These are phyloP conservation scores for Psilopogon haemacephalus DNA, from an alignment of 2,113 vertebrate genomes.

Conservation along the genomic window DNA sequence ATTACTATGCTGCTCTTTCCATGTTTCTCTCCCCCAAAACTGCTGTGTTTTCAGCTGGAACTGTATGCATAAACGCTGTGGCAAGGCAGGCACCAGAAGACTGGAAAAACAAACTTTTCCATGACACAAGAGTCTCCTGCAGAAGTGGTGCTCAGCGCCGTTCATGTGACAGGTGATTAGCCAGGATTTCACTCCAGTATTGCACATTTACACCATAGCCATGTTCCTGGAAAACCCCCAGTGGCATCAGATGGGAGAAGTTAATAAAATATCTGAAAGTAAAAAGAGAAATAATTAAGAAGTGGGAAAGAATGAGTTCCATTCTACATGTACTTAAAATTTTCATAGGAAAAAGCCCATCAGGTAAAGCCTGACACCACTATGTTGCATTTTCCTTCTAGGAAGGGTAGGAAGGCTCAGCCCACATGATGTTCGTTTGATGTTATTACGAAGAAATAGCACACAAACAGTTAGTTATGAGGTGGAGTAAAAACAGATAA, in stretches of 20 bases:
- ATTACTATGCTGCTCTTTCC: background rate
- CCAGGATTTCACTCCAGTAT: background rate
- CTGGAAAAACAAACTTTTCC: background rate
- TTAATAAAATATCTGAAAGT: background rate
- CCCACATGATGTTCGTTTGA: background rate
- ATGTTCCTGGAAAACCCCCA: background rate
- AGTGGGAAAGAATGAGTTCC: background rate
- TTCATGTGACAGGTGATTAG: background rate
- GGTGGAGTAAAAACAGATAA: background rate
- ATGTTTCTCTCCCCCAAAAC: background rate
- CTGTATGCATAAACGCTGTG: background rate
- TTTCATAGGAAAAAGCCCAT: background rate
- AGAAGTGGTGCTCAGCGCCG: background rate
- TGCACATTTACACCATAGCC: background rate
- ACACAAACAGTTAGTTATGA: background rate
- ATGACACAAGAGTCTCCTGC: background rate
- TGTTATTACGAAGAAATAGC: background rate
- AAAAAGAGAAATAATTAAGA: background rate
- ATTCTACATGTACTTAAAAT: background rate
- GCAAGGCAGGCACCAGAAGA: background rate
- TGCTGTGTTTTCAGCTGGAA: background rate
- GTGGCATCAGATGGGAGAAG: rapidly evolving
- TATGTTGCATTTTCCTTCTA: background rate
- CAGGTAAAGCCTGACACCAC: background rate
- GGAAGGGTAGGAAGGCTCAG: background rate